These are phyloP conservation scores for Corapipo altera DNA, from an alignment of 2,113 vertebrate genomes.

Conservation along the genomic window DNA sequence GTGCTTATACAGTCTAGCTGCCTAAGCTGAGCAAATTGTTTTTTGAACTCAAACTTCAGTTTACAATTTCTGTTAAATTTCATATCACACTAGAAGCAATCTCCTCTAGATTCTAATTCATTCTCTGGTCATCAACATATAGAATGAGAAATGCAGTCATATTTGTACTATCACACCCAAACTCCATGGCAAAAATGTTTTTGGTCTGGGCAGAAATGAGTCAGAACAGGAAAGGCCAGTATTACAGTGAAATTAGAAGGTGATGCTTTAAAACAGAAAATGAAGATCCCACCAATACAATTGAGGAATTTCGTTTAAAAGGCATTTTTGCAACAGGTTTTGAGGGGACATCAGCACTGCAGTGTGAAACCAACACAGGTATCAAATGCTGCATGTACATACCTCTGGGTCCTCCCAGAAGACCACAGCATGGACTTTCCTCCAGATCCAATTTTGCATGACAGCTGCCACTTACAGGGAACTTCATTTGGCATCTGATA, in stretches of 20 bases:
- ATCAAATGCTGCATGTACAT: accelerated
- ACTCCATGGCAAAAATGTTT: not conserved
- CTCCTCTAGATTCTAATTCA: not conserved
- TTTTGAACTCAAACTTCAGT: not conserved
- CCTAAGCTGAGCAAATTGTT: not conserved
- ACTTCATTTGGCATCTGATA: not conserved
- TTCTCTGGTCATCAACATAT: not conserved
- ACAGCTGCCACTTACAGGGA: constrained; percentile 5
- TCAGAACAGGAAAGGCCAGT: not conserved
- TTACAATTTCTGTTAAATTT: not conserved
- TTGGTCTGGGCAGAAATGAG: not conserved
- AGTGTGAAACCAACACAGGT: not conserved
- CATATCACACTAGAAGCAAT: not conserved
- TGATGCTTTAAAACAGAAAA: not conserved
- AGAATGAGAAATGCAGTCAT: not conserved
- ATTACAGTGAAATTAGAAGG: not conserved
- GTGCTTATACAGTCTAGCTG: not conserved
- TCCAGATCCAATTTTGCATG: not conserved
- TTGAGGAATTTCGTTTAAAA: not conserved
- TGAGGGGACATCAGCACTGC: not conserved
- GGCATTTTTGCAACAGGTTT: not conserved
- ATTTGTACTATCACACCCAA: not conserved
- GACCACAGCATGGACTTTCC: not conserved
- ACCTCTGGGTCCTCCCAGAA: not conserved
- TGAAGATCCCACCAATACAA: not conserved